Evolutionary conservation across 2,888 invertebrate genomes (phyloP), one percentile per base, ranked within the genome.

Genomic region (Drosophila infuscata): DNA sequence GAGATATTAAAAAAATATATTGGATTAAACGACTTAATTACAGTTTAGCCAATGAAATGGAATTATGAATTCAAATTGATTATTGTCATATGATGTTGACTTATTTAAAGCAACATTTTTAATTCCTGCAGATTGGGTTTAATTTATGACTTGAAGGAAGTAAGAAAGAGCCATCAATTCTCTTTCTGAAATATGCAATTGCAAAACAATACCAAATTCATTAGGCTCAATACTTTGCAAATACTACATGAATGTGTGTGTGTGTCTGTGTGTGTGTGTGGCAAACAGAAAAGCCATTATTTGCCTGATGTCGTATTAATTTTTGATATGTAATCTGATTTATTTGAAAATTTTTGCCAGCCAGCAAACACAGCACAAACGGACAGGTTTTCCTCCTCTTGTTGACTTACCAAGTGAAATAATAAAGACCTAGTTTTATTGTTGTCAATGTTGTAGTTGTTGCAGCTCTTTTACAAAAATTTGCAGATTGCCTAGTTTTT

Each of bases 351-450:
- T 88, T 72, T 82, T 70, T 80, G 81, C 57, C 65, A 69, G 65
- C 49, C 51, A 43, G 52, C 17, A 57, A 12, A 38, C 54, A 38
- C 17, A 54, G 11, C 3, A 2, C 49, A 63, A 65, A 63, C 74
- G 77, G 83, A 81, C 78, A 86, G 81, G 83, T 52, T 25, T 25
- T 25, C 69, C 61, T 78, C 36, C 74, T 88, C 74, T 53, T 78
- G 78, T 71, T 73, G 74, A 70, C 53, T 76, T 57, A 60, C 49
- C 70, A 58, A 61, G 59, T 72, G 64, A 85, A 85, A 82, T 74
- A 82, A 63, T 75, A 71, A 76, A 73, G 53, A 52, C 57, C 29
- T 32, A 65, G 65, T 43, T 59, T 46, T 61, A 51, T 60, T 56
- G 58, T 41, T 58, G 12, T 30, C 35, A 54, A 63, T 65, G 30